Conservation (phyloP, 1,140 invertebrate species). For the Kradibia gibbosae region DNA sequence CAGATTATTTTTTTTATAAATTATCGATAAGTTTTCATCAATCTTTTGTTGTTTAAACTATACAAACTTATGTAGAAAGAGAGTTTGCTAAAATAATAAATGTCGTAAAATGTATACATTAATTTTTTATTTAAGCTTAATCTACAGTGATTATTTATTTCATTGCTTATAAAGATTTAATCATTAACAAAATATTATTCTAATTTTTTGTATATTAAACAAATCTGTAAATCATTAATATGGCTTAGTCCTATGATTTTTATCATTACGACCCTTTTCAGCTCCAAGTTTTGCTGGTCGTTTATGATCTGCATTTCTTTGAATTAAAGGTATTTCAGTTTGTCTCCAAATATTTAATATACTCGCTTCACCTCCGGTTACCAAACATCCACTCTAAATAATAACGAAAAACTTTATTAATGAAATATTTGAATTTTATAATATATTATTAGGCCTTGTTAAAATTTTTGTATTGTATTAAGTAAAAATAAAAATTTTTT, state of each 20-base stretch:
- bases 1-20: no score
- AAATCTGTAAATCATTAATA: conserved; percentile 57
- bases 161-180: conserved; percentile 43
- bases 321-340: conserved; percentile 52
- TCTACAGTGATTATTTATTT: conserved; percentile 37
- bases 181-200: conserved; percentile 53
- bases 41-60: no score
- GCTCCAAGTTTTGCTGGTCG: conserved; percentile 59
- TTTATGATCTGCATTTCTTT: conserved; percentile 54
- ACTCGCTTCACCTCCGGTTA: conserved; percentile 80
- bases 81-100: no score
- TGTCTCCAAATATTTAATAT: conserved; percentile 77
- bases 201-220: conserved; percentile 43
- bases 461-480: no score
- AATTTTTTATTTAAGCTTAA: conserved; percentile 32
- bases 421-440: no score
- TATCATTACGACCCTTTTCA: conserved; percentile 61
- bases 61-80: no score
- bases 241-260: conserved; percentile 63
- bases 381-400: conserved; percentile 72
- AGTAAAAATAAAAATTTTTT: no score
- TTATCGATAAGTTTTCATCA: no score
- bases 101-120: conserved; percentile 4
- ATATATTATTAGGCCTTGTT: no score
- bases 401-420: not conserved